A percentile compares a stretch with the other conserved stretches of the same genome.
These are phyloP conservation scores for Nyctereutes procyonoides DNA, from an alignment of 2,113 vertebrate genomes.

Conservation along the genomic window DNA sequence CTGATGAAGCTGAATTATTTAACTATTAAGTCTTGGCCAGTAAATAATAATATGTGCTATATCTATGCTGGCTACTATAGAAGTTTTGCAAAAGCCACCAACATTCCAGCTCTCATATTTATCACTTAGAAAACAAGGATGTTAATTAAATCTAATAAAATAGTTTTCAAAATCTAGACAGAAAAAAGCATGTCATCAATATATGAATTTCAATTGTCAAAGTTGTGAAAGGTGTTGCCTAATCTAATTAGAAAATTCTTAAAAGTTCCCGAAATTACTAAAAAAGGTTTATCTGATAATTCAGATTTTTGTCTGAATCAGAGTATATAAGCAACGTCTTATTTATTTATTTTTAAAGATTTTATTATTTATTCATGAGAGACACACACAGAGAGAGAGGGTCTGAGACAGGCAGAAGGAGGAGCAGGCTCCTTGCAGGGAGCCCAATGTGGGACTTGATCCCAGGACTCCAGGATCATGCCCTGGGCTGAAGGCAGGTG, in stretches of 20 bases:
- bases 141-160: background rate
- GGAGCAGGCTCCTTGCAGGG: too few species aligned
- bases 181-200: background rate
- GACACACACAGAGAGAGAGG: too few species aligned
- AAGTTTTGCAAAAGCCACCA: background rate
- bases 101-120: background rate
- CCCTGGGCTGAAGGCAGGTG: too few species aligned
- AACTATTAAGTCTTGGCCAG: background rate
- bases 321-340: slow-evolving; percentile 62
- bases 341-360: too few species aligned
- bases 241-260: background rate
- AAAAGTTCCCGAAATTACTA: background rate
- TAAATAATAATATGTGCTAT: background rate
- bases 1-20: background rate
- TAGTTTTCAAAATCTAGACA: background rate
- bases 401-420: too few species aligned
- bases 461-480: too few species aligned
- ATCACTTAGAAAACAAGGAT: background rate
- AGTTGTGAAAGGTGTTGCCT: background rate
- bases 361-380: too few species aligned
- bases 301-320: background rate
- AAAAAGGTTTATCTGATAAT: background rate
- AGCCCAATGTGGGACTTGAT: too few species aligned
- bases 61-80: background rate
- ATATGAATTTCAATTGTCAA: background rate